Evolutionary conservation across 2,797 vertebrate species (phyloP).

Genomic region (Microctenopoma lineatum): DNA sequence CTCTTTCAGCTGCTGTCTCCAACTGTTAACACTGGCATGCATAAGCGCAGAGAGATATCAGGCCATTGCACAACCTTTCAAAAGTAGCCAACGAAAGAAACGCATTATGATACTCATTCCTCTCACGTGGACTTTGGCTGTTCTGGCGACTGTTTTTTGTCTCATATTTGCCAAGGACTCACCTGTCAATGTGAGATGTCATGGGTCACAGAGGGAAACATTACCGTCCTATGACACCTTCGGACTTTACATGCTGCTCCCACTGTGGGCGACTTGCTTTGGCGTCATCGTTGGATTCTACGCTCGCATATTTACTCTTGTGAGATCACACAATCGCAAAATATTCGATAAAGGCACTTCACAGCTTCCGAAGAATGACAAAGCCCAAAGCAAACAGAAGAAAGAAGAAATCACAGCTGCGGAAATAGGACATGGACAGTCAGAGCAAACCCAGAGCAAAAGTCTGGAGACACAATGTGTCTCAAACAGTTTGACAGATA

Average conservation of each 20-base stretch:
- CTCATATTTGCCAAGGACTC: conserved; percentile 76
- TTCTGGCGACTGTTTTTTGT: conserved; percentile 68
- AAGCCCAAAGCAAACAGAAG: conserved; percentile 25
- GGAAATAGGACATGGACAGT: conserved; percentile 28
- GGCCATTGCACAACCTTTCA: conserved; percentile 83
- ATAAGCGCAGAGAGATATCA: conserved; percentile 84
- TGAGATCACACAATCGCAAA: conserved; percentile 80
- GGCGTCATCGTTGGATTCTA: conserved; percentile 79
- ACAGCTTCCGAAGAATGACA: conserved; percentile 11
- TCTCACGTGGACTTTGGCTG: conserved; percentile 76
- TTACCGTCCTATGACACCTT: conserved; percentile 74
- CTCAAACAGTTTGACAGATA: conserved; percentile 27
- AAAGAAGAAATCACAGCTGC: conserved; percentile 17
- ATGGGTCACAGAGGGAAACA: conserved; percentile 37
- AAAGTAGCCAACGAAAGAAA: conserved; percentile 64
- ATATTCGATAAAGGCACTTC: conserved; percentile 81
- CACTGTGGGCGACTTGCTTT: conserved; percentile 81
- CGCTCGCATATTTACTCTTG: conserved; percentile 75
- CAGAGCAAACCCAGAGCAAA: conserved; percentile 43
- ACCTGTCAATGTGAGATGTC: conserved; percentile 75
- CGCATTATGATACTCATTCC: conserved; percentile 71
- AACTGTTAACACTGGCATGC: conserved; percentile 81
- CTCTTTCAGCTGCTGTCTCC: conserved; percentile 82
- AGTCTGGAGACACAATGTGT: conserved; percentile 14
- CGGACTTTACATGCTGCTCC: conserved; percentile 81